These are phyloP conservation scores for Thymelicus sylvestris DNA, from an alignment of 2,888 invertebrate species.

Conservation along the genomic window DNA sequence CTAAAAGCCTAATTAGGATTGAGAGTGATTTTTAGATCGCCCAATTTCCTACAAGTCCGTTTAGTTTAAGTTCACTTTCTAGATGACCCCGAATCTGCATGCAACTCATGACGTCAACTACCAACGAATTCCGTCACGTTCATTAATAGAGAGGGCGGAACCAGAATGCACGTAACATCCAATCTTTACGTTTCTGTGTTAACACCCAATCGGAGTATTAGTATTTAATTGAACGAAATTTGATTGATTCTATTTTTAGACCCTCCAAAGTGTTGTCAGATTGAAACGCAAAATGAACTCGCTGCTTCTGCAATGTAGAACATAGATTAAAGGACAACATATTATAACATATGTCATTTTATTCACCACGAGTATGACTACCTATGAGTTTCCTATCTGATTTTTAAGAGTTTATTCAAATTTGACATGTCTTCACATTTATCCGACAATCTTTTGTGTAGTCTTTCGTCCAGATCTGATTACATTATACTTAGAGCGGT, in stretches of 20 bases:
- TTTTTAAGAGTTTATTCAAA: too few relatives aligned
- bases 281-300: background rate
- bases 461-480: too few relatives aligned
- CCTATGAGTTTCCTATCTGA: too few relatives aligned
- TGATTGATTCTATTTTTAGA: background rate
- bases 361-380: too few relatives aligned
- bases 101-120: background rate
- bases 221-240: background rate
- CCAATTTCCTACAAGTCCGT: background rate
- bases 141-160: background rate
- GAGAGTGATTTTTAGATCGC: background rate
- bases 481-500: too few relatives aligned
- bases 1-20: too few relatives aligned
- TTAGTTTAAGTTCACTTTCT: background rate
- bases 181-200: background rate
- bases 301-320: background rate
- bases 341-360: too few relatives aligned
- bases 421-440: too few relatives aligned
- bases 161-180: background rate
- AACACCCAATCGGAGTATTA: background rate
- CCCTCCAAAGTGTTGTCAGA: background rate
- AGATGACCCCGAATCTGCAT: slow-evolving; percentile 6
- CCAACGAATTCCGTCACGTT: background rate
- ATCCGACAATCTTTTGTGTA: too few relatives aligned
- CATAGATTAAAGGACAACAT: too few relatives aligned